Evolutionary conservation across 2,797 vertebrate genomes (phyloP).

Genomic region (Sebastolobus alascanus): DNA sequence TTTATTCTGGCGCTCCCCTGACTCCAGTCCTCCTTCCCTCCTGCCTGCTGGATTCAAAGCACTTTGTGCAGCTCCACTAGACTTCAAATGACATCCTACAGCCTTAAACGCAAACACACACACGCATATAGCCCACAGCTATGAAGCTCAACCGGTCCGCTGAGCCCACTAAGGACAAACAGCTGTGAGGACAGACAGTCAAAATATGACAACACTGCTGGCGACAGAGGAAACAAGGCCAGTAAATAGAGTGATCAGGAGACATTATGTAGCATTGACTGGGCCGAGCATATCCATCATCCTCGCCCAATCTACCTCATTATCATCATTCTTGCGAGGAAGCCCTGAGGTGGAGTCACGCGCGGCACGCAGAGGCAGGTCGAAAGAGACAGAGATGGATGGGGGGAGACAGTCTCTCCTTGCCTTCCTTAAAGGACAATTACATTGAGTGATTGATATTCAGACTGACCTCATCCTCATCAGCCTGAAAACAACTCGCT

Average conservation of each 20-base stretch:
- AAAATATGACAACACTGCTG: constrained; percentile 42
- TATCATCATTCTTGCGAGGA: constrained; percentile 66
- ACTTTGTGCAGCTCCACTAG: constrained; percentile 51
- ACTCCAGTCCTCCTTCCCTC: constrained; percentile 41
- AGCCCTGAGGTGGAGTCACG: constrained; percentile 47
- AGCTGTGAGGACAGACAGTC: constrained; percentile 51
- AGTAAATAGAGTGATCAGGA: constrained; percentile 71
- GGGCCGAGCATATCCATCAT: constrained; percentile 65
- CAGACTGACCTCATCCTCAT: constrained; percentile 75
- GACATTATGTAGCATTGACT: constrained; percentile 66
- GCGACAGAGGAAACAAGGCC: constrained; percentile 55
- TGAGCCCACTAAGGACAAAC: constrained; percentile 56
- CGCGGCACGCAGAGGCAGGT: constrained; percentile 48
- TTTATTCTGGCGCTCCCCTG: constrained; percentile 57
- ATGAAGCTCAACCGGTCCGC: constrained; percentile 26
- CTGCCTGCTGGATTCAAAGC: constrained; percentile 66
- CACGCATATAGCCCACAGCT: constrained; percentile 38
- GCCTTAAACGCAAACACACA: constrained; percentile 47
- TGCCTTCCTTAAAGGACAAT: constrained; percentile 84
- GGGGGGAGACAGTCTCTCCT: constrained; percentile 76
- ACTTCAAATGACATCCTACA: constrained; percentile 70
- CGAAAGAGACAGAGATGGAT: constrained; percentile 75
- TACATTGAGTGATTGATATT: constrained; percentile 80
- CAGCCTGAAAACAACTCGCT: constrained; percentile 60
- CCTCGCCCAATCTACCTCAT: constrained; percentile 71